These are phyloP conservation scores for Heteromurus nitidus DNA, from an alignment of 2,888 invertebrate species.

Conservation along the genomic window DNA sequence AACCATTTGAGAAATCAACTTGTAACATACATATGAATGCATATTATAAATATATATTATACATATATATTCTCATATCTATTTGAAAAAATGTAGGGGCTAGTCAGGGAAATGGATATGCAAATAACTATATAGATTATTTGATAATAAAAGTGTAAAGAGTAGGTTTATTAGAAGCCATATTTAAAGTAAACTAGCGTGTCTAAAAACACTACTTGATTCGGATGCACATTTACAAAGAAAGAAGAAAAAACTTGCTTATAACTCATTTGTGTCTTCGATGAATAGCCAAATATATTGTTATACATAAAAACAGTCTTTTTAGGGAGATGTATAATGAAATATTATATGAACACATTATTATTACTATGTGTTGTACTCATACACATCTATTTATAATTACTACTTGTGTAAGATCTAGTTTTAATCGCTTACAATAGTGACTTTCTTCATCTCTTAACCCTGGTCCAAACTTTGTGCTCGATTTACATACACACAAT, in stretches of 20 bases:
- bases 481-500: conserved; percentile 29
- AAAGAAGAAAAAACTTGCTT: conserved; percentile 36
- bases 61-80: conserved; percentile 40
- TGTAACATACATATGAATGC: conserved; percentile 32
- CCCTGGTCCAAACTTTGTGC: conserved; percentile 66
- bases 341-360: no score
- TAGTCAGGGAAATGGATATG: conserved; percentile 28
- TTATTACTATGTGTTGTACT: not conserved
- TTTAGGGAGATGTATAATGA: no score
- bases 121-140: no score
- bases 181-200: not conserved
- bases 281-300: conserved; percentile 55
- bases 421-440: conserved; percentile 41
- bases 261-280: conserved; percentile 63
- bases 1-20: conserved; percentile 26
- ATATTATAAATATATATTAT: not conserved
- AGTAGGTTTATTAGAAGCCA: conserved; percentile 16
- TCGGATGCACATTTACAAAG: conserved; percentile 1
- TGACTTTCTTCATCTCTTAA: conserved; percentile 63
- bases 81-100: not conserved
- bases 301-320: no score
- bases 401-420: no score
- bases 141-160: no score
- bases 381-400: no score
- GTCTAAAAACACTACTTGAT: not conserved